phyloP scores from a whole-genome alignment of 92 coral and sea anemone genomes.

The Plumapathes pennacea region DNA sequence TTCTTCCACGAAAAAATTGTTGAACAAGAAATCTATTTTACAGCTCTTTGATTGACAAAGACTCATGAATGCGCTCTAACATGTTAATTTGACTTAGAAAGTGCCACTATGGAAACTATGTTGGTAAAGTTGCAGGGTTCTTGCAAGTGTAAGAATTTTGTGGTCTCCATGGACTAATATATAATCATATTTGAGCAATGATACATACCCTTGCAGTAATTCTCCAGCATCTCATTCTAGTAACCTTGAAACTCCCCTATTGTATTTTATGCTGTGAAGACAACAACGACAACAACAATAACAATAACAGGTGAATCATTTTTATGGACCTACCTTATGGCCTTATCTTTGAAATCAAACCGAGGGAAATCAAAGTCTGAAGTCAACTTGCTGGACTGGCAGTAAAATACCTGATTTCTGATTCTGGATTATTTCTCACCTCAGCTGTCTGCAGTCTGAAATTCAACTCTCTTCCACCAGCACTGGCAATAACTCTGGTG shows the following conservation, averaged over 20 bases:
- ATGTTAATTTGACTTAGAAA: too few species aligned
- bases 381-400: too few species aligned
- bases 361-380: too few species aligned
- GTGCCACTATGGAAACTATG: too few species aligned
- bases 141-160: too few species aligned
- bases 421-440: conserved; percentile 52
- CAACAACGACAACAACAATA: background rate
- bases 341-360: too few species aligned
- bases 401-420: too few species aligned
- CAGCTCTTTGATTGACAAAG: too few species aligned
- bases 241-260: conserved; percentile 93
- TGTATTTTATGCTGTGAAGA: conserved; percentile 58
- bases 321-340: too few species aligned
- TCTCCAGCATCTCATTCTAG: conserved; percentile 95
- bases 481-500: conserved; percentile 70
- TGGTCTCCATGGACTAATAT: too few species aligned
- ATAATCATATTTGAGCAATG: background rate
- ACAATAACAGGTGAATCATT: background rate
- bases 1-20: background rate
- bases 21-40: background rate
- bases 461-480: conserved; percentile 84
- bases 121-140: too few species aligned
- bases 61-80: too few species aligned
- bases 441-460: conserved; percentile 80
- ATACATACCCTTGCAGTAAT: conserved; percentile 82